phyloP scores from a whole-genome alignment of 2,888 invertebrate species.

The Cyaniris semiargus region DNA sequence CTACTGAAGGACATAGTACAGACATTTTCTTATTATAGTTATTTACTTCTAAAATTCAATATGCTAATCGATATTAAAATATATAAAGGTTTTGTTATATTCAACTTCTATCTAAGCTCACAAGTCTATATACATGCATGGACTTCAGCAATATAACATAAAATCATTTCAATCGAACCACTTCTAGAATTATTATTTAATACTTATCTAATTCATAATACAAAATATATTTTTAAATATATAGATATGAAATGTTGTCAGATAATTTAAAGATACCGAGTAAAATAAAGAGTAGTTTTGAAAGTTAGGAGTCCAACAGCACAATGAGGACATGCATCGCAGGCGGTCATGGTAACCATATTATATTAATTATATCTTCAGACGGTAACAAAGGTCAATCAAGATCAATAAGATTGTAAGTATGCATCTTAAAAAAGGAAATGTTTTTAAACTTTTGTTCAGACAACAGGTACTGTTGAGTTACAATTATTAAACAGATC shows the following conservation, averaged over 20 bases:
- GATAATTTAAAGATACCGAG: not conserved
- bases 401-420: not conserved
- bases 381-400: not conserved
- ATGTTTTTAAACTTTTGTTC: not conserved
- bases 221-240: slow-evolving; percentile 32
- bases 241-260: slow-evolving; percentile 28
- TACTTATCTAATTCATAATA: slow-evolving; percentile 27
- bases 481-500: slow-evolving; percentile 27
- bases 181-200: slow-evolving; percentile 7
- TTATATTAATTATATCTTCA: not conserved
- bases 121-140: slow-evolving; percentile 29
- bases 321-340: not conserved
- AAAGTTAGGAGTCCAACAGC: not conserved
- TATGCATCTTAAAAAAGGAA: not conserved
- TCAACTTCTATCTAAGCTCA: slow-evolving; percentile 26
- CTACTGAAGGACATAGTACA: not conserved
- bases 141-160: slow-evolving; percentile 1
- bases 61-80: slow-evolving; percentile 20
- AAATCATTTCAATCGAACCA: not conserved
- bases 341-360: slow-evolving; percentile 14
- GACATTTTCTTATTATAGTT: not conserved
- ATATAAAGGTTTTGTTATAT: slow-evolving; percentile 25
- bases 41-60: slow-evolving; percentile 6
- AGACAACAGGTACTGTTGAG: not conserved
- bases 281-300: slow-evolving; percentile 27